These are phyloP conservation scores for Trypoxylon attenuatum DNA, from an alignment of 2,888 invertebrate species.

Conservation along the genomic window DNA sequence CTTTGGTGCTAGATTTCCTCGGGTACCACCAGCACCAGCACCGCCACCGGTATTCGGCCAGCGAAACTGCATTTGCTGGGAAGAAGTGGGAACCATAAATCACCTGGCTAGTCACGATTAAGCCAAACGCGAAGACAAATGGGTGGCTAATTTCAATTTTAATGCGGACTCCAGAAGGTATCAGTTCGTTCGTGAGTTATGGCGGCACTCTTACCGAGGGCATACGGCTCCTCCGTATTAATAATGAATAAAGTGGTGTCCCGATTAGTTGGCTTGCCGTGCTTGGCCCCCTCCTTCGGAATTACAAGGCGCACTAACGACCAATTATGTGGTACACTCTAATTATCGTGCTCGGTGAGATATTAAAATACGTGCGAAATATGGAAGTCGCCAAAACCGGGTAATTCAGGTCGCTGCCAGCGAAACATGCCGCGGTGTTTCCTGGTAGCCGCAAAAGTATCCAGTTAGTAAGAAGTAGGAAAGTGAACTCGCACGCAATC, in stretches of 20 bases:
- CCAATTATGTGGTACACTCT: not conserved
- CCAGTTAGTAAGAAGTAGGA: constrained; percentile 5
- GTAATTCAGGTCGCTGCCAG: not conserved
- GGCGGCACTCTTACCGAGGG: constrained; percentile 2
- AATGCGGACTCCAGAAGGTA: constrained; percentile 47
- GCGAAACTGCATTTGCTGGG: constrained; percentile 41
- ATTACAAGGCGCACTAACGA: not conserved
- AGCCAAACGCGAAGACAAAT: constrained; percentile 59
- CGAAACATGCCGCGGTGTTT: not conserved
- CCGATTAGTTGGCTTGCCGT: constrained; percentile 10
- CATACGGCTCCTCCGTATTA: constrained; percentile 14
- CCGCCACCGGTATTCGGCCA: constrained; percentile 42
- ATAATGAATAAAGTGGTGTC: constrained; percentile 28
- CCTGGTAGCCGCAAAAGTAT: not conserved
- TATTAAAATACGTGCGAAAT: constrained; percentile 2
- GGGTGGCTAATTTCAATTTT: constrained; percentile 64
- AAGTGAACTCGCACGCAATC: not conserved
- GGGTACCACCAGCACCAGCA: no score
- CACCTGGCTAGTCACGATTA: constrained; percentile 58
- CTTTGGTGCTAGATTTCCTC: constrained; percentile 48
- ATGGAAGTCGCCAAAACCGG: constrained; percentile 2
- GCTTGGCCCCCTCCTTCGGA: not conserved
- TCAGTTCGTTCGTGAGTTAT: constrained; percentile 29
- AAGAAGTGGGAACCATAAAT: constrained; percentile 60
- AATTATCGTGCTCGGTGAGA: not conserved